Evolutionary conservation across 1,140 invertebrate species (phyloP), one percentile per base, ranked within the genome.

Genomic region (Hylaeus volcanicus): DNA sequence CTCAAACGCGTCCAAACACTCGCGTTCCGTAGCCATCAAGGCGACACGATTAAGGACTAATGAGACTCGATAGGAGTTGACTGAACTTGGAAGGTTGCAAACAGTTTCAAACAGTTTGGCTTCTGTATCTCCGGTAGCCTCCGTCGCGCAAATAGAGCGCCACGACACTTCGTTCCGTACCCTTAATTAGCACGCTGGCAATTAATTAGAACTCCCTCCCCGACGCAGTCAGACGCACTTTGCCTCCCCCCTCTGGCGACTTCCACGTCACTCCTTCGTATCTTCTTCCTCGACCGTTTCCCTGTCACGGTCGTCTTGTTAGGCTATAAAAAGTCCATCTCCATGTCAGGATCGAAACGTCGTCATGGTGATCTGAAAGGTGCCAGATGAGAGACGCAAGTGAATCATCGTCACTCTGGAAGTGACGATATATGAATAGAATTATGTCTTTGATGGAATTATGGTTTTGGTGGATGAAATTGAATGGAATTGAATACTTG

Each of bases 191-290:
- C 76, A 51, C 72, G 43, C 65, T 37, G 53, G 69, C 64, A 74
- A 86, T 83, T 86, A 86, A 86, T 86, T 86, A 83, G 56, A 26
- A 58, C 60, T 77, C 41, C 60, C 14, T 41, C 43, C 56, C 63
- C 48, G 15, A 15, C 43, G 12, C 63, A 15, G 43, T 9, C 45
- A 51, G 37, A 82, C 74, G 58, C 68, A 74, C 79, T 74, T 68
- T 8, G 56, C 53, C 51, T 64, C 58, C 26, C 26, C 26, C 26
- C 26, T 39, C 14, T 66, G 39, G 56, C 48, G 41, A 63, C 78
- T 71, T 83, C 14, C 37, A 60, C 63, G 45, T 9, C 72, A 74
- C 68, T 78, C 73, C 63, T 58, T 86, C 73, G 41, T 51, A 60
- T 79, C 73, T 82, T 79, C 73, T 75, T 74, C 60, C 41, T 73